Evolutionary conservation across 1,140 invertebrate species (phyloP).

Genomic region (Cydia splendana): DNA sequence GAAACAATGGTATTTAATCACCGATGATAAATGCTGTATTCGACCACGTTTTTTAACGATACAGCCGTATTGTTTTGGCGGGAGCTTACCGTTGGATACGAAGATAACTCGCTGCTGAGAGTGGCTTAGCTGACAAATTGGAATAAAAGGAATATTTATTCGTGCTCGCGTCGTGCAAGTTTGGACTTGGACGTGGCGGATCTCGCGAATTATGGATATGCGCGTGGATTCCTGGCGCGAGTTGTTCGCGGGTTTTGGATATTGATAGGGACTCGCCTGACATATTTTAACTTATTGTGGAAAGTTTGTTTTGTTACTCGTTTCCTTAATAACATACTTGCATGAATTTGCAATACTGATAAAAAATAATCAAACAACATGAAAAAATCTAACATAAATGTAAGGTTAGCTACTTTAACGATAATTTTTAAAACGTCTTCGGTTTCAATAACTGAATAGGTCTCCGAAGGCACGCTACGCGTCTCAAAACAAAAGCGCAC

Average conservation of each 20-base stretch:
- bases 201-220: slow-evolving; percentile 38
- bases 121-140: slow-evolving; percentile 79
- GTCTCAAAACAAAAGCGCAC: slow-evolving; percentile 8
- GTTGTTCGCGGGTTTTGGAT: slow-evolving; percentile 9
- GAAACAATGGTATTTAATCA: slow-evolving; percentile 80
- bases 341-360: background rate
- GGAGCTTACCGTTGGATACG: slow-evolving; percentile 75
- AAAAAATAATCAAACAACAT: background rate
- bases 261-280: slow-evolving; percentile 8
- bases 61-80: slow-evolving; percentile 77
- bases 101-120: slow-evolving; percentile 76
- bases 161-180: slow-evolving; percentile 62
- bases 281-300: background rate
- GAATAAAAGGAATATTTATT: slow-evolving; percentile 80
- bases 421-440: background rate
- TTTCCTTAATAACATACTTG: background rate
- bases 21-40: slow-evolving; percentile 79
- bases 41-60: slow-evolving; percentile 78
- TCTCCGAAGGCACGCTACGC: background rate
- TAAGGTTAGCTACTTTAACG: background rate
- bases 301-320: background rate
- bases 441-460: background rate
- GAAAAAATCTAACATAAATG: background rate
- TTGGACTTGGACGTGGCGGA: slow-evolving; percentile 49
- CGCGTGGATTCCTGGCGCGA: slow-evolving; percentile 26